Base-by-base conservation (phyloP, 2,888 invertebrate genomes). In the Eupithecia subumbrata region DNA sequence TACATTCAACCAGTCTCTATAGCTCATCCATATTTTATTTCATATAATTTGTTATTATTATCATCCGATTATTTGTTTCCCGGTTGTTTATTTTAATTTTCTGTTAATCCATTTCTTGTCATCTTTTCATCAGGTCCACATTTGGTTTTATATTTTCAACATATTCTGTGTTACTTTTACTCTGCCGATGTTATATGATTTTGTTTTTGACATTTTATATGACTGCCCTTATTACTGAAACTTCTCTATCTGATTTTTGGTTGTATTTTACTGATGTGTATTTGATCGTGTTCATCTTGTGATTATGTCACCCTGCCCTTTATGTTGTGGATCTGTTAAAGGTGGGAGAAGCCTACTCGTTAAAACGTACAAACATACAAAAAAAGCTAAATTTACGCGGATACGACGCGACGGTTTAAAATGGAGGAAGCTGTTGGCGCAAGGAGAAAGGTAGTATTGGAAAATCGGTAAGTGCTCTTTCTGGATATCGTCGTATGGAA, bases 271-370 rank as follows among this genome's bases (percentile, higher is more conserved):
- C 84, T 84, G 80, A 84, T 80, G 81, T 88, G 84, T 84, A 86
- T 83, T 87, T 87, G n/a, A 84, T 81, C 71, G 73, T 81, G 79
- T 85, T 86, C 88, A 87, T 88, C 83, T 80, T 89, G 88, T 91
- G 88, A 90, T 89, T 87, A 82, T 85, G 81, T 90, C 87, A 88
- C 87, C 56, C 71, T 90, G 84, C 88, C 88, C 87, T 89, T 82
- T 80, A 87, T 85, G 87, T 92, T 92, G 89, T 92, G 91, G 89
- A 86, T 94, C 91, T 94, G 93, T 94, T 94, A 87, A 94, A 94
- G 94, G 94, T 93, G 89, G 85, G 86, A 85, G 90, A 89, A 72
- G 83, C 85, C 82, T 83, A 84, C 84, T 85, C 84, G 81, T 84
- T 83, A 84, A 83, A 74, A 86, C 82, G 84, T 85, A 85, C 83